A percentile compares a stretch with the other conserved stretches of the same genome.
These are phyloP conservation scores for Elmis aenea DNA, from an alignment of 2,888 invertebrate species.

Conservation along the genomic window DNA sequence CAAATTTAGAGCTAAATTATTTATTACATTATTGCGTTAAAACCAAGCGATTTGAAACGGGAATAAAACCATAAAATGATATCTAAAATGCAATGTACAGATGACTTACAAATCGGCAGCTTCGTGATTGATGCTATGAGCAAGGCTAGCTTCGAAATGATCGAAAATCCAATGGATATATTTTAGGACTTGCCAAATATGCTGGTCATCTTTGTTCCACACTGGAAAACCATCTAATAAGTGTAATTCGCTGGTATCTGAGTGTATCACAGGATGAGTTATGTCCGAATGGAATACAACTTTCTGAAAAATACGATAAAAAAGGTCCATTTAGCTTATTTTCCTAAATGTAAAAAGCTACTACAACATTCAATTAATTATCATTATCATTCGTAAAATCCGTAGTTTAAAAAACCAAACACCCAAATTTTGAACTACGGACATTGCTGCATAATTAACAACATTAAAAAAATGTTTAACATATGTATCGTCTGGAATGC, in stretches of 20 bases:
- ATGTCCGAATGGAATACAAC: constrained; percentile 78
- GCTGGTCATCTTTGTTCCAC: constrained; percentile 79
- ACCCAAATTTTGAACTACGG: no score
- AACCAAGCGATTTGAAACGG: no score
- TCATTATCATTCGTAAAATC: neutral
- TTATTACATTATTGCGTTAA: no score
- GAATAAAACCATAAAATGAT: no score
- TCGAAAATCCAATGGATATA: constrained; percentile 78
- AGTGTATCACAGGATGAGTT: constrained; percentile 82
- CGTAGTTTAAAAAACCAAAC: neutral
- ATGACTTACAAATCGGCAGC: constrained; percentile 66
- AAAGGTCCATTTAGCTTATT: constrained; percentile 10
- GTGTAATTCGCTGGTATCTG: constrained; percentile 71
- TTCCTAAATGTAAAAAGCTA: no score
- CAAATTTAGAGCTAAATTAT: no score
- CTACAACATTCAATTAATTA: neutral
- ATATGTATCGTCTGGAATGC: no score
- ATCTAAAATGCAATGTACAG: no score
- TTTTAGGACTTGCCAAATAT: constrained; percentile 85
- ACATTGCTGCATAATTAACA: no score
- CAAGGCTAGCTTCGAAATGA: constrained; percentile 64
- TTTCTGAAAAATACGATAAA: constrained; percentile 56
- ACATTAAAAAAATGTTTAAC: no score
- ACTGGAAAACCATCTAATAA: constrained; percentile 74
- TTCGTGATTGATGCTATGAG: constrained; percentile 66